A percentile compares a stretch with the other conserved stretches of the same genome.
Evolutionary conservation across 2,888 invertebrate species (phyloP).

Genomic region (Sericinus montela): DNA sequence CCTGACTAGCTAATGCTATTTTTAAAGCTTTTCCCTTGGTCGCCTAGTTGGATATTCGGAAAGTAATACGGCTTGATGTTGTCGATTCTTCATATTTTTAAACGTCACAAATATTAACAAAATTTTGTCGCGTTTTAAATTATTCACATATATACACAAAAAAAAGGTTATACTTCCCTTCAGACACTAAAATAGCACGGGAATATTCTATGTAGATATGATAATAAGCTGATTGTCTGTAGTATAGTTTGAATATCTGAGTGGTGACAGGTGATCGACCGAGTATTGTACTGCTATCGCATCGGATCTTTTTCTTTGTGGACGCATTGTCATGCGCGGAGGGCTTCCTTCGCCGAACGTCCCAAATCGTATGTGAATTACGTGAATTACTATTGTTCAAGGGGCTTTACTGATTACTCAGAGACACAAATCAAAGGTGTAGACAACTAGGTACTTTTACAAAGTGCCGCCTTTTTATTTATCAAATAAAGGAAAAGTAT

Average conservation of each 20-base stretch:
- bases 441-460: constrained; percentile 18
- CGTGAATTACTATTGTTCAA: constrained; percentile 46
- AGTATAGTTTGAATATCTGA: constrained; percentile 26
- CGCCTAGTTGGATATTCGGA: too few species aligned
- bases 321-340: constrained; percentile 61
- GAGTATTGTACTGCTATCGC: constrained; percentile 65
- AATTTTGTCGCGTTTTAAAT: not conserved
- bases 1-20: too few species aligned
- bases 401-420: constrained; percentile 49
- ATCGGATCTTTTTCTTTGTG: constrained; percentile 68
- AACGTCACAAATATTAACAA: too few species aligned
- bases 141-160: not conserved
- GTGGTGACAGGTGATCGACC: constrained; percentile 61
- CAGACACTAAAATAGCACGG: constrained; percentile 12
- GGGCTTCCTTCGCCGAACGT: constrained; percentile 57
- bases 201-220: constrained; percentile 16
- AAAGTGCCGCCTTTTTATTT: constrained; percentile 16
- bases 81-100: too few species aligned
- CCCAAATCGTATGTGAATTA: constrained; percentile 63
- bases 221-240: constrained; percentile 18
- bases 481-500: constrained; percentile 10
- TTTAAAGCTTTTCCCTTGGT: too few species aligned
- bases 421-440: constrained; percentile 23
- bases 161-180: constrained; percentile 1
- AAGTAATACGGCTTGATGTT: too few species aligned